Percentiles rank a stretch among this genome's conserved stretches.
phyloP scores from a whole-genome alignment of 2,113 vertebrate genomes.

The Nothocercus julius region DNA sequence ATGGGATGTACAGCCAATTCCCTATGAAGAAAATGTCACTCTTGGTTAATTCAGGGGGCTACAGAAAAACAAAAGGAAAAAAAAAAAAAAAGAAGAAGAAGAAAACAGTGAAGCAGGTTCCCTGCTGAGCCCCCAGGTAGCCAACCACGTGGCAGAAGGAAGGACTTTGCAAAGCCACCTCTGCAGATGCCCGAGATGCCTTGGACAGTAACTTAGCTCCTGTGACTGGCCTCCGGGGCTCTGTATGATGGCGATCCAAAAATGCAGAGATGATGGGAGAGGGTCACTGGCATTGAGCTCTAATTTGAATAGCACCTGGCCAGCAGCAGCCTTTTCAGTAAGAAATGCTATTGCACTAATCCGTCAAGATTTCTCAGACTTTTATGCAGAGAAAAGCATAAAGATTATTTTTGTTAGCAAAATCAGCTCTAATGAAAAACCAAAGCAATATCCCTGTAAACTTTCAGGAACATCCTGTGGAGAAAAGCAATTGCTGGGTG shows the following conservation, averaged over 20 bases:
- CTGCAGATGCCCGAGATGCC: not conserved
- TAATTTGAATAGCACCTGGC: not conserved
- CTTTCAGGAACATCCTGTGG: slow-evolving; percentile 30
- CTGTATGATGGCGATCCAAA: not conserved
- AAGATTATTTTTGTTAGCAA: slow-evolving; percentile 19
- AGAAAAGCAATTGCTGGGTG: not conserved
- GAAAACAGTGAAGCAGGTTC: not conserved
- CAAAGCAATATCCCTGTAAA: slow-evolving; percentile 10
- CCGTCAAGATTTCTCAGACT: not conserved
- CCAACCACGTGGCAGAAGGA: not conserved
- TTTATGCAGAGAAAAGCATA: not conserved
- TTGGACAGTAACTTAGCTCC: slow-evolving; percentile 4
- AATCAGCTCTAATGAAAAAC: slow-evolving; percentile 17
- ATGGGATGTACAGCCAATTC: not conserved
- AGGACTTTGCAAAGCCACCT: not conserved
- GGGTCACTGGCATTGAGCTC: not conserved
- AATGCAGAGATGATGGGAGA: not conserved
- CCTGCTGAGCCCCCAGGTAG: not conserved
- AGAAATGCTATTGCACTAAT: not conserved
- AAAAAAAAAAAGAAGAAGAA: not conserved
- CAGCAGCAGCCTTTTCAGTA: not conserved
- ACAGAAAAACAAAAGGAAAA: not conserved
- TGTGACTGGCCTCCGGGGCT: not conserved
- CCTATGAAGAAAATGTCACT: slow-evolving; percentile 19
- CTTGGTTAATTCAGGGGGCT: not conserved